These are phyloP conservation scores for Hirundo rustica DNA, from an alignment of 2,797 vertebrate species.

Conservation along the genomic window DNA sequence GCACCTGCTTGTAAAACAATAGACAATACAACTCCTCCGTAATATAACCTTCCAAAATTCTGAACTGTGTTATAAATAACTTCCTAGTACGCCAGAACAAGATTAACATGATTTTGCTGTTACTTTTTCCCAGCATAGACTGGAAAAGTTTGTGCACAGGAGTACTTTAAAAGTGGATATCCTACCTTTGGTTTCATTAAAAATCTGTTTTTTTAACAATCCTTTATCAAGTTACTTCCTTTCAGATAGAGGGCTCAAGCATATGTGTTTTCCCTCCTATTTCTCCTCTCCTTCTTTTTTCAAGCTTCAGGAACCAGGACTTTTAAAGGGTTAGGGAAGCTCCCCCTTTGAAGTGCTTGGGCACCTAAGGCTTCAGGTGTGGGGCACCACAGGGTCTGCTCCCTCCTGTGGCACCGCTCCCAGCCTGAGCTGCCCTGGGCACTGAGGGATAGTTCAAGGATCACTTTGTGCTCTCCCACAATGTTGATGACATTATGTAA, in stretches of 20 bases:
- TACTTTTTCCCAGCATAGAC: not conserved
- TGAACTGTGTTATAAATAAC: conserved; percentile 62
- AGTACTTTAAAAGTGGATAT: not conserved
- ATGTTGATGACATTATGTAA: not conserved
- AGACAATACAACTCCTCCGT: conserved; percentile 56
- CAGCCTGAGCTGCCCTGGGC: not conserved
- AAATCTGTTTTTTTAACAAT: not conserved
- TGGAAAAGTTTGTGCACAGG: not conserved
- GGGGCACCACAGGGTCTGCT: not conserved
- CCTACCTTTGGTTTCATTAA: not conserved
- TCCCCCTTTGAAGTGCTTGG: not conserved
- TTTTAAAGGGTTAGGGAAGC: not conserved
- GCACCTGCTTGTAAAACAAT: conserved; percentile 72
- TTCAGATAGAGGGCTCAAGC: not conserved
- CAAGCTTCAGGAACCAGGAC: not conserved
- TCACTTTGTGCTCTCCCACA: not conserved
- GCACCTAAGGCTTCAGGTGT: not conserved
- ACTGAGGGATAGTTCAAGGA: not conserved
- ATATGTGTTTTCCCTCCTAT: not conserved
- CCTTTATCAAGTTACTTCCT: not conserved
- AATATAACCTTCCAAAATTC: conserved; percentile 47
- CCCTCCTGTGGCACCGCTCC: not conserved
- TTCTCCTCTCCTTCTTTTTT: not conserved
- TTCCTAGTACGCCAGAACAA: conserved; percentile 30
- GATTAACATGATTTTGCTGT: conserved; percentile 39